Evolutionary conservation across 2,113 vertebrate species (phyloP).

Genomic region (Nerophis ophidion): DNA sequence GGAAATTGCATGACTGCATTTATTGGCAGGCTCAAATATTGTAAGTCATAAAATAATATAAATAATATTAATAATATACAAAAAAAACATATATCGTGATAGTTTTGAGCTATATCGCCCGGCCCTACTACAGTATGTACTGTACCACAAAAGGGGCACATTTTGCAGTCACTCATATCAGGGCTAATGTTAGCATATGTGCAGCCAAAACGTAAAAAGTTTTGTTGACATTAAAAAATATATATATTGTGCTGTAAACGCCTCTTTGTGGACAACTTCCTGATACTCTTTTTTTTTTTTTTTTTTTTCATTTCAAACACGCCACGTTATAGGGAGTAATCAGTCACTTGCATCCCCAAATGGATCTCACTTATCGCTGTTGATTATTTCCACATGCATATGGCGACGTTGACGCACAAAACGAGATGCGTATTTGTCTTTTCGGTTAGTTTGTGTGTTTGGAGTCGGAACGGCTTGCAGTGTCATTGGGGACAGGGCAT

Average conservation of each 20-base stretch:
- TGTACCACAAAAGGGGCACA: too few relatives aligned
- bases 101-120: too few relatives aligned
- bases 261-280: conserved; percentile 7
- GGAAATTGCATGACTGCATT: too few relatives aligned
- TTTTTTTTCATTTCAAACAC: conserved; percentile 6
- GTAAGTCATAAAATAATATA: too few relatives aligned
- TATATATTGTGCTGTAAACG: conserved; percentile 6
- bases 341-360: conserved; percentile 45
- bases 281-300: conserved; percentile 1
- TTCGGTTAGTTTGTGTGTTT: conserved; percentile 34
- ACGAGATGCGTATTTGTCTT: conserved; percentile 51
- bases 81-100: too few relatives aligned
- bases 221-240: too few relatives aligned
- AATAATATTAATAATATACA: too few relatives aligned
- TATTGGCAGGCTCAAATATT: too few relatives aligned
- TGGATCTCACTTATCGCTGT: conserved; percentile 49
- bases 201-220: too few relatives aligned
- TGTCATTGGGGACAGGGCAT: conserved; percentile 37
- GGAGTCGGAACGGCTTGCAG: conserved; percentile 23
- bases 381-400: conserved; percentile 60
- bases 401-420: conserved; percentile 40
- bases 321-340: conserved; percentile 35
- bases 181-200: too few relatives aligned
- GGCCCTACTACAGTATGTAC: too few relatives aligned
- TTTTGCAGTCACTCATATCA: too few relatives aligned